A percentile compares a stretch with the other conserved stretches of the same genome.
phyloP scores from a whole-genome alignment of 2,888 invertebrate species.

The Leuctra nigra region DNA sequence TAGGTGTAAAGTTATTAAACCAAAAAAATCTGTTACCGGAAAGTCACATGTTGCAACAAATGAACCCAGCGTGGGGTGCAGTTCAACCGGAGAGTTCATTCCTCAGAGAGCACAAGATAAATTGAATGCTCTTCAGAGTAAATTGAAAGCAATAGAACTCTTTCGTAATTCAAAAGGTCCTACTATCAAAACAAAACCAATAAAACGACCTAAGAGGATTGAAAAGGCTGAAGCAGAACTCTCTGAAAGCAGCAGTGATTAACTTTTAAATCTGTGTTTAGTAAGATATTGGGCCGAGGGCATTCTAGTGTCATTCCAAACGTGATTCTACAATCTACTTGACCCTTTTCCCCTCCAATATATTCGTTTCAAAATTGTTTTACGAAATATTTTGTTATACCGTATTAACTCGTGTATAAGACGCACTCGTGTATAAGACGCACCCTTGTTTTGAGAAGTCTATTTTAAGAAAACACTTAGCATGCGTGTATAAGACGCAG shows the following conservation, averaged over 20 bases:
- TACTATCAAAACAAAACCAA: conserved; percentile 46
- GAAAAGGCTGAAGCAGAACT: conserved; percentile 48
- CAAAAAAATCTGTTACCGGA: not conserved
- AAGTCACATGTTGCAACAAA: no score
- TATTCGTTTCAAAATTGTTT: no score
- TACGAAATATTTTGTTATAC: no score
- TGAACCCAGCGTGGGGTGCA: conserved; percentile 36
- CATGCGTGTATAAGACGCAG: no score
- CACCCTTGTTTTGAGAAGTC: no score
- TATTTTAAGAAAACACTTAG: no score
- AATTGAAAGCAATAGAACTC: conserved; percentile 67
- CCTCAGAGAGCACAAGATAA: conserved; percentile 67
- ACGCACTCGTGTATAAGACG: no score
- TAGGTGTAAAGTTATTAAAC: conserved; percentile 10
- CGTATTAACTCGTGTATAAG: no score
- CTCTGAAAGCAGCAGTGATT: conserved; percentile 57
- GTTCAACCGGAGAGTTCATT: conserved; percentile 54
- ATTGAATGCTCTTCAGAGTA: conserved; percentile 56
- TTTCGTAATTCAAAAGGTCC: conserved; percentile 62
- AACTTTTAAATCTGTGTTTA: not conserved
- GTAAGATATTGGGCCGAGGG: no score
- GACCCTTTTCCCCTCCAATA: no score
- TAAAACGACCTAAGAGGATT: conserved; percentile 36
- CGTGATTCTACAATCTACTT: no score
- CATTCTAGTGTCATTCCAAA: no score